A percentile compares a stretch with the other conserved stretches of the same genome.
phyloP scores from a whole-genome alignment of 2,888 invertebrate species.

The Drosophila robusta region DNA sequence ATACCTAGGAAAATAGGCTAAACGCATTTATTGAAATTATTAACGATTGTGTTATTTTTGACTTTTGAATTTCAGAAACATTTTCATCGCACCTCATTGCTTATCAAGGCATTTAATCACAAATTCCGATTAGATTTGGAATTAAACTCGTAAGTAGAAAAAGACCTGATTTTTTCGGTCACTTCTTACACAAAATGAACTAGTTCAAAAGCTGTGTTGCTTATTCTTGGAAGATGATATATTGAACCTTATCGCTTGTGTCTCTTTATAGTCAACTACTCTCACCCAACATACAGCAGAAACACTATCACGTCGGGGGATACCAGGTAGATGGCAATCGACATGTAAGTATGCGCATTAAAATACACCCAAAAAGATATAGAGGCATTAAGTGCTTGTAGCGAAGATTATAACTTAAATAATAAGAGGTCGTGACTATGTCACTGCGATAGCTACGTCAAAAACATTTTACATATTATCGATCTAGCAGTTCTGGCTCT shows the following conservation, averaged over 20 bases:
- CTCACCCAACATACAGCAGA: slow-evolving; percentile 96
- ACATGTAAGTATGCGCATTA: slow-evolving; percentile 80
- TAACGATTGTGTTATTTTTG: not conserved
- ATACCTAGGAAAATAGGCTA: not conserved
- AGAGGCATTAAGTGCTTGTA: not conserved
- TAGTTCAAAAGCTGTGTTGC: not conserved
- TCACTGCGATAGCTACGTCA: too few relatives aligned
- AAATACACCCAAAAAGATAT: not conserved
- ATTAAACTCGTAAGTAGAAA: slow-evolving; percentile 95
- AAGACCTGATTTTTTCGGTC: not conserved
- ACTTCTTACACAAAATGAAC: not conserved
- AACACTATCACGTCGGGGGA: slow-evolving; percentile 94
- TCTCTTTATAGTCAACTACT: slow-evolving; percentile 91
- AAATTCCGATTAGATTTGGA: slow-evolving; percentile 98
- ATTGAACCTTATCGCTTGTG: not conserved
- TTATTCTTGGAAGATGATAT: not conserved
- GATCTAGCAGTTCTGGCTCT: slow-evolving; percentile 18
- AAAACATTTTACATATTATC: not conserved
- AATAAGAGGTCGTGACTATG: too few relatives aligned
- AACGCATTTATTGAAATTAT: not conserved
- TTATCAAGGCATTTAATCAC: slow-evolving; percentile 98
- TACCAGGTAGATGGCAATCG: slow-evolving; percentile 87
- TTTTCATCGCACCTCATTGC: slow-evolving; percentile 96
- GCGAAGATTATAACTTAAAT: too few relatives aligned
- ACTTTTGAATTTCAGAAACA: slow-evolving; percentile 89